Conservation (phyloP, 2,888 invertebrate genomes). For the Ptilodon capucinus region DNA sequence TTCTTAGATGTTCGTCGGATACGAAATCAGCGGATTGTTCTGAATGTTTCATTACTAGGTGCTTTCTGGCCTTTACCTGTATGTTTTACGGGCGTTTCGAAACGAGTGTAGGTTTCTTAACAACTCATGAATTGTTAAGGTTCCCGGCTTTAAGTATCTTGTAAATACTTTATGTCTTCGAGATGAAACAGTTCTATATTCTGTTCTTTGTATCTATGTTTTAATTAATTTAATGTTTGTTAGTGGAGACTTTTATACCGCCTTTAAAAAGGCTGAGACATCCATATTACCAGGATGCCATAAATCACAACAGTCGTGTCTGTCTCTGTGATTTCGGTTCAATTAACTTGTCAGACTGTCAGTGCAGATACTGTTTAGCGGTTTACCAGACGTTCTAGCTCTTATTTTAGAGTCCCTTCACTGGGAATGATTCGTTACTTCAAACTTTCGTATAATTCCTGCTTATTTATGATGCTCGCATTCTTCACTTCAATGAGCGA, state of each 20-base stretch:
- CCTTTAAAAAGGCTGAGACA: no score
- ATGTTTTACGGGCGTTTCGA: no score
- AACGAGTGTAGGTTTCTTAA: no score
- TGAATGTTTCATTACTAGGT: conserved; percentile 36
- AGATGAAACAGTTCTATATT: no score
- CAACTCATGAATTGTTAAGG: no score
- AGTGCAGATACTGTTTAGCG: conserved; percentile 19
- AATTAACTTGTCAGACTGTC: conserved; percentile 20
- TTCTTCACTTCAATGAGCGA: not conserved
- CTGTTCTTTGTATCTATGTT: no score
- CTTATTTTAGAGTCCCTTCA: not conserved
- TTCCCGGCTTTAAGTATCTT: no score
- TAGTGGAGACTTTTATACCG: no score
- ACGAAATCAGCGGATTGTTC: conserved; percentile 51
- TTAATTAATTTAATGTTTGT: no score
- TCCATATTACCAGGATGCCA: not conserved
- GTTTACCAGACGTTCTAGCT: conserved; percentile 13
- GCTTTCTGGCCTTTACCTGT: not conserved
- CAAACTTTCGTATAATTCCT: not conserved
- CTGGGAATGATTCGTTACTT: not conserved
- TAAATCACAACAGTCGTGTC: not conserved
- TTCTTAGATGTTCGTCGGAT: conserved; percentile 20
- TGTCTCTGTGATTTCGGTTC: conserved; percentile 10
- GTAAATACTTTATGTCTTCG: no score
- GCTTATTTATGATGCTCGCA: not conserved